Base-by-base conservation (phyloP, 2,113 vertebrate species). In the Patagioenas fasciata region DNA sequence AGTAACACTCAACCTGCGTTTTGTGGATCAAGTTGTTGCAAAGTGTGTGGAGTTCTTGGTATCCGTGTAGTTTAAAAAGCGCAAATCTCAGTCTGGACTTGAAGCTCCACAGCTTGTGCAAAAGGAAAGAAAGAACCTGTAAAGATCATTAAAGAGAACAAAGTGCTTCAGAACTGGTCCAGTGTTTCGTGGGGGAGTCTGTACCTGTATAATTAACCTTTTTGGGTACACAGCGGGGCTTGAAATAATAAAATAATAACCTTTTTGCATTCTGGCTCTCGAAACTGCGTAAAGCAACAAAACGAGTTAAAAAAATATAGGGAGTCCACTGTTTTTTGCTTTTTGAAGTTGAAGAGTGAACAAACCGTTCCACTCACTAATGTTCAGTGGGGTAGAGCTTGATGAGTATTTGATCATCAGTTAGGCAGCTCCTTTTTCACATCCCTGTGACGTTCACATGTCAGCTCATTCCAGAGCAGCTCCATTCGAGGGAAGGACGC, bases 111-210 rank as follows among this genome's bases (percentile, higher is more conserved):
- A 91, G 53, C 66, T 92, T 79, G 40, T 67, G n/a, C 70, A 42
- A 89, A 93, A 75, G 47, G 62, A 17, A 80, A 50, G 40, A 54
- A 94, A 72, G 29, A 31, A 24, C 40, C 32, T 80, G 15, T 53
- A 65, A 89, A 83, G 17, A 53, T 85, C 29, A 60, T 86, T 93
- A 54, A 90, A 82, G 48, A 79, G 32, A 60, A 89, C 44, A 62
- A 79, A 88, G 38, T 91, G 31, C 72, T 96, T 97, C 95, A 97
- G 95, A 96, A 96, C 67, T 96, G 94, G 96, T 91, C 95, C 94
- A 80, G 0, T 69, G 80, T 97, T 92, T 91, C 91, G 81, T 97
- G 91, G 83, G 85, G 91, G 82, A 94, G 77, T 96, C 89, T 96
- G 93, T 96, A 93, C 93, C 94, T 96, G 84, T 96, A 74, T 91